Conservation (phyloP, 2,797 vertebrate genomes). For the Amblyraja radiata region DNA sequence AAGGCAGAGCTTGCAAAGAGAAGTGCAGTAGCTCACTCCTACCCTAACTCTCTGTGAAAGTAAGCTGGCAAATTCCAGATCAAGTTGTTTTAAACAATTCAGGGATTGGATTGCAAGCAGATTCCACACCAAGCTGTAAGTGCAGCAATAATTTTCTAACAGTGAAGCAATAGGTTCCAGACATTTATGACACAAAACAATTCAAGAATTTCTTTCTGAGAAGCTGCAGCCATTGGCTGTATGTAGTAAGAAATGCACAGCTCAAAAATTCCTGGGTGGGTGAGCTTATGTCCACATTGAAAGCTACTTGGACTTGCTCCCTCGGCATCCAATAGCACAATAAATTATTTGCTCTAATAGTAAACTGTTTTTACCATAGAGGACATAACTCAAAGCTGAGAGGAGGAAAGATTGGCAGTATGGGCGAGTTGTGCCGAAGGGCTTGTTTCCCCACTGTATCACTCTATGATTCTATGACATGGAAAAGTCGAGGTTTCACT, state of each 20-base stretch:
- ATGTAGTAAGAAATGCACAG: background rate
- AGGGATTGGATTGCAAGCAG: background rate
- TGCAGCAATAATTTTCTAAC: background rate
- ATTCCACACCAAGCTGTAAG: background rate
- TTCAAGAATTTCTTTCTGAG: background rate
- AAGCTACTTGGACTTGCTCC: background rate
- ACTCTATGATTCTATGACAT: too few relatives aligned
- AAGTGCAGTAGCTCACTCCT: background rate
- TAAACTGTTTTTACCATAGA: too few relatives aligned
- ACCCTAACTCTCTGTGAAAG: background rate
- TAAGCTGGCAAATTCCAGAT: background rate
- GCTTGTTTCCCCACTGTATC: too few relatives aligned
- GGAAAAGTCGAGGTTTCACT: too few relatives aligned
- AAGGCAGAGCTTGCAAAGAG: background rate
- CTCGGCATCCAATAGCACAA: background rate
- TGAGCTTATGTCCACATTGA: background rate
- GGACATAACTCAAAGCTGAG: too few relatives aligned
- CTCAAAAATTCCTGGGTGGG: background rate
- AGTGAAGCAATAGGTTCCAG: background rate
- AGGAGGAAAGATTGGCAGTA: too few relatives aligned
- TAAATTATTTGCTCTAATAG: too few relatives aligned
- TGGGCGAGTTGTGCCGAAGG: too few relatives aligned
- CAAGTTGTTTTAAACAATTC: background rate
- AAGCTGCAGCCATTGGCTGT: background rate
- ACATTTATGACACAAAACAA: background rate